Conservation (phyloP, 1,140 invertebrate species). For the Drosophila busckii region DNA sequence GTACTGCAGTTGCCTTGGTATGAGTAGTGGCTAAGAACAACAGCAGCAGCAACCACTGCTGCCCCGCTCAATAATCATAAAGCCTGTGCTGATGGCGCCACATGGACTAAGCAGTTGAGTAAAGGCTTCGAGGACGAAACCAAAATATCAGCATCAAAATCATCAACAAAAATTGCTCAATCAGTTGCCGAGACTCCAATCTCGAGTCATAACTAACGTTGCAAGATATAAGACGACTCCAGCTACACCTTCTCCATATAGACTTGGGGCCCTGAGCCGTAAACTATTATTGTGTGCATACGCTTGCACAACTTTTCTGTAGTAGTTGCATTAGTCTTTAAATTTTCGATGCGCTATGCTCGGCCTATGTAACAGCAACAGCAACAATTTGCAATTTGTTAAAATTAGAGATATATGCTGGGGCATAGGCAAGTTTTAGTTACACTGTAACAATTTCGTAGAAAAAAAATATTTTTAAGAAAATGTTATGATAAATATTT, state of each 20-base stretch:
- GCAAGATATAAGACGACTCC: conserved; percentile 64
- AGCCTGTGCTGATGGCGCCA: conserved; percentile 23
- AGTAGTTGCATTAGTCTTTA: conserved; percentile 67
- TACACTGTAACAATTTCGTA: too few species aligned
- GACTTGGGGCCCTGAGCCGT: conserved; percentile 12
- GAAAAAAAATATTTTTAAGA: too few species aligned
- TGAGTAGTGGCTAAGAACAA: conserved; percentile 18
- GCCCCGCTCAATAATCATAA: conserved; percentile 37
- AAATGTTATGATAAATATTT: too few species aligned
- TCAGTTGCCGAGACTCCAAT: conserved; percentile 32
- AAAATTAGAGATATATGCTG: too few species aligned
- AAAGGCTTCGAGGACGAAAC: not conserved
- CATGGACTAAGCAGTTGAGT: not conserved
- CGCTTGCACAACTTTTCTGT: conserved; percentile 56
- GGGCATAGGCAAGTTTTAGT: too few species aligned
- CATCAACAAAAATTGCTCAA: conserved; percentile 53
- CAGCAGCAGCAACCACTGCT: conserved; percentile 7
- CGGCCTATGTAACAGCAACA: too few species aligned
- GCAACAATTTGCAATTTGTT: too few species aligned
- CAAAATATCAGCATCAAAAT: conserved; percentile 27
- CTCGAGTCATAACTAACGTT: conserved; percentile 34
- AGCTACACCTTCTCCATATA: too few species aligned
- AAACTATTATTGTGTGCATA: conserved; percentile 54
- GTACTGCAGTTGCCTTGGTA: not conserved
- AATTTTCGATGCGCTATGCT: conserved; percentile 53